Evolutionary conservation across 1,140 invertebrate genomes (phyloP), one percentile per base, ranked within the genome.

Genomic region (Oryzaephilus surinamensis): DNA sequence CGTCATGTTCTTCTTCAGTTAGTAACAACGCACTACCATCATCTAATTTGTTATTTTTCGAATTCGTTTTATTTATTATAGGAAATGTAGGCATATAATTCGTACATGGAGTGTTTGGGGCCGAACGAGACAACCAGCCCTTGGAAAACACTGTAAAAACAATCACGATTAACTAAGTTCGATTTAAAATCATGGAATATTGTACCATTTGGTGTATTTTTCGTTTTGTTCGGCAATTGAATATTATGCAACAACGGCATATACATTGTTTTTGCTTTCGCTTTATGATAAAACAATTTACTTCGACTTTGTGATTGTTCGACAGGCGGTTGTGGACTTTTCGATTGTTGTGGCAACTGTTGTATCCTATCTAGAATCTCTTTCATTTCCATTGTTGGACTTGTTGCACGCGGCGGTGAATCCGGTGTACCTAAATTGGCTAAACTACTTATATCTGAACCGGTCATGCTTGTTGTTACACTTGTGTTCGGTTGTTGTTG

Each of bases 401-500:
- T 83, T 6, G 80, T 84, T 6, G 81, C 81, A 50, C 78, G 71
- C 0, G 81, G 81, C 1, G 81, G 81, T 1, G 82, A 86, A 46
- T 77, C 76, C 12, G 74, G 75, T 19, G 74, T 67, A 2, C 66
- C 71, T 11, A 70, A 55, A 42, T 71, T 72, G 3, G 72, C 73
- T 45, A 79, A 55, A 58, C 76, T 79, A 46, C 76, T 79, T 37
- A 79, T 70, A 45, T 76, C 76, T 2, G 76, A 79, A 4, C 71
- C 70, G 11, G 73, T 77, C 51, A 72, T 71, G 34, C 72, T 73
- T 58, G 71, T 70, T 12, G 67, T 50, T 8, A 59, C 53, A 15
- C 56, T 57, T 19, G 50, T 54, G 8, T 59, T 49, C 30, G 52
- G 45, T 10, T 52, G 43, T 24, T 50, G 29, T 26, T 47, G 45